Evolutionary conservation across 2,888 invertebrate genomes (phyloP), one percentile per base, ranked within the genome.

Genomic region (Ashinkailepas kermadecensis): DNA sequence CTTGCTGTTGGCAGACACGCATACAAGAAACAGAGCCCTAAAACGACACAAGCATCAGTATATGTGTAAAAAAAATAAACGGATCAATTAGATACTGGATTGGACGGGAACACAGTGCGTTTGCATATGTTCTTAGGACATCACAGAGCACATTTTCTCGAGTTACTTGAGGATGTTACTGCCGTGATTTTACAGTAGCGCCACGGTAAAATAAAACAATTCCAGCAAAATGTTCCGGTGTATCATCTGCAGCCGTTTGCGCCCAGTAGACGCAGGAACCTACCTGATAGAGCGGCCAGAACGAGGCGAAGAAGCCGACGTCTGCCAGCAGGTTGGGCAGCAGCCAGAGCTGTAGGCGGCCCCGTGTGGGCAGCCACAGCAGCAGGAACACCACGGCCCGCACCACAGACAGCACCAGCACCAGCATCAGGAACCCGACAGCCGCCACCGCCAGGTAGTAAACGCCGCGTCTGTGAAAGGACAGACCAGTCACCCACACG

Each of bases 261-360:
- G 57, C n/a, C 67, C 7, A 15, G 18, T 23, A 25, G 11, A 9
- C 39, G 18, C 58, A 15, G 54, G n/a, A 62, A 82, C 86, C 86
- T 87, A 94, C 95, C 89, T 94, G 93, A 88, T 97, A 98, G 0
- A 97, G 89, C 7, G 99, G 99, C 94, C 96, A 96, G 89, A 99
- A 99, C 0, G 98, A 99, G 12, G 98, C 98, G 85, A 99, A 93
- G 90, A 99, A 97, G 81, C 99, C 98, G 58, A 99, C 99, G 87
- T 99, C 99, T 88, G 99, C 99, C 0, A 97, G 97, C 78, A 99
- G 90, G 89, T 99, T 99, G n/a, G 99, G 99, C 86, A 99, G 91
- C 84, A 99, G 91, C 99, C 99, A 99, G 84, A 99, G 91, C 87
- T 98, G 96, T 88, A 98, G 95, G 86, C 93, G 91, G 10, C 98